Evolutionary conservation across 2,113 vertebrate genomes (phyloP), one percentile per base, ranked within the genome.

Genomic region (Phalacrocorax aristotelis): DNA sequence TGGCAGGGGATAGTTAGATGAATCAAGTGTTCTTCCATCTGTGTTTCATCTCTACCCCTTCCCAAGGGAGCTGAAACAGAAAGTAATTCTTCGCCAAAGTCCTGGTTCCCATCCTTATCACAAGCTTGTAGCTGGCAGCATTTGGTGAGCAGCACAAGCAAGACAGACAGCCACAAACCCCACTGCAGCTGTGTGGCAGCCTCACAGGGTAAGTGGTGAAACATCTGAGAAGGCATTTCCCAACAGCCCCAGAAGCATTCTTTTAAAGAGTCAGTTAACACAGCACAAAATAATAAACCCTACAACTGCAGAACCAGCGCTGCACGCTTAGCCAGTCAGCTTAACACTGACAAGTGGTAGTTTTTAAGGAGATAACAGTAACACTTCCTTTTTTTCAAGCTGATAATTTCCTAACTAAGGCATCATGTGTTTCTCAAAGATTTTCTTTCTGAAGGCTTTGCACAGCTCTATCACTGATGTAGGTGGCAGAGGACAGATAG

Each of bases 401-500:
- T 90, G 57, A 32, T 15, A 42, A 11, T 25, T 14, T 48, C 62
- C 26, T 2, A 3, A 22, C 38, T 34, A 25, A 75, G 36, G 10
- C 66, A 69, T 17, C 29, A 0, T 6, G 8, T 19, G 1, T 6
- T 15, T 64, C 15, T 5, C 18, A 7, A 11, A 44, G 19, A 1
- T 3, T 44, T 65, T 23, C 48, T 70, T 21, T 12, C 46, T 54
- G 49, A 29, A 70, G 55, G 46, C 65, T 44, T 34, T 15, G 6
- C 4, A 0, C 9, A 32, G 83, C 51, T 49, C 55, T 27, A 8
- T 27, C n/a, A 3, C 34, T 1, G 4, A 30, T 11, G 3, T 0
- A 32, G 46, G 30, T n/a, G n/a, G 68, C 58, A 55, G 68, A 61
- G 48, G 27, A 32, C 19, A 36, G 1, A 20, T 3, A 54, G 81